phyloP scores from a whole-genome alignment of 2,888 invertebrate species.

The Pomacea canaliculata region DNA sequence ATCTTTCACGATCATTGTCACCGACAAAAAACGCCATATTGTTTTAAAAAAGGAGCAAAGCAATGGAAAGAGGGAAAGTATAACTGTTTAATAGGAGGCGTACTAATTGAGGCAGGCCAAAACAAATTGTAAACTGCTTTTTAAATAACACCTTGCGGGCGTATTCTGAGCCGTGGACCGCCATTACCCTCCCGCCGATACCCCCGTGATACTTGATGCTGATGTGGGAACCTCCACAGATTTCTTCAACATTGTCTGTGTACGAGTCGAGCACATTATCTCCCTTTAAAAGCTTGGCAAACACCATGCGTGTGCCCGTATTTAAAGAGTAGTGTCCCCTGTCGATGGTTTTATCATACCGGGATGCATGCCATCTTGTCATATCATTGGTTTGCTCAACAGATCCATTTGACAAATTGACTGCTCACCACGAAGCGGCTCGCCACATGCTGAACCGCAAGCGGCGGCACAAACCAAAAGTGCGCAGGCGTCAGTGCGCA shows the following conservation, averaged over 20 bases:
- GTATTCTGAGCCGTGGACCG: not conserved
- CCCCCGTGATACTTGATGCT: not conserved
- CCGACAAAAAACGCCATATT: no score
- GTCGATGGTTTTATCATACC: constrained; percentile 6
- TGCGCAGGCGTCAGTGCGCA: no score
- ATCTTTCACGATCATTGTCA: no score
- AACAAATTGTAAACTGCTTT: no score
- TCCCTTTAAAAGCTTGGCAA: constrained; percentile 23
- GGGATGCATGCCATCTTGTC: constrained; percentile 9
- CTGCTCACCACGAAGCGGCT: not conserved
- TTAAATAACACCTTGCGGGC: constrained; percentile 1
- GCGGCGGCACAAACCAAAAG: no score
- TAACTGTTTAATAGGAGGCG: no score
- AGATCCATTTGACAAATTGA: constrained; percentile 2
- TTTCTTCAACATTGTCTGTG: constrained; percentile 4
- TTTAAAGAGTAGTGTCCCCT: constrained; percentile 18
- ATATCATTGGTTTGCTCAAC: constrained; percentile 15
- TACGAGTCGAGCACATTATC: constrained; percentile 7
- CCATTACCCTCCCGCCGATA: not conserved
- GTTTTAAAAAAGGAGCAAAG: no score
- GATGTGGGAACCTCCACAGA: constrained; percentile 3
- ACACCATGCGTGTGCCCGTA: constrained; percentile 13
- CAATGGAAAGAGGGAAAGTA: no score
- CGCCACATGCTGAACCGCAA: not conserved
- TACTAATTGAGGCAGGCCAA: no score